phyloP scores from a whole-genome alignment of 2,797 vertebrate genomes.

The Trachops cirrhosus region DNA sequence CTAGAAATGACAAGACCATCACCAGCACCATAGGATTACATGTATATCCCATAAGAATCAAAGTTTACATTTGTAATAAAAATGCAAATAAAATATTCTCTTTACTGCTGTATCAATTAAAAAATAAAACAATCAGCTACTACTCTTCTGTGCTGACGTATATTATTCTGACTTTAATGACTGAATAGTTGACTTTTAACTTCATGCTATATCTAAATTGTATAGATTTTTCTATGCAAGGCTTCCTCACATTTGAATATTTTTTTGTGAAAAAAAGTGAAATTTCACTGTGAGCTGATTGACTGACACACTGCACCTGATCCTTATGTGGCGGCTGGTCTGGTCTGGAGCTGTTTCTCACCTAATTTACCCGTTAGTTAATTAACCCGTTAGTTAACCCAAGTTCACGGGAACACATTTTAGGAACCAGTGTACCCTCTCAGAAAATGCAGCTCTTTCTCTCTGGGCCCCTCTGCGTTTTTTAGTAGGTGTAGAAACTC shows the following conservation, averaged over 20 bases:
- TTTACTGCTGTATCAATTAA: background rate
- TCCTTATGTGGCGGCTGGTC: background rate
- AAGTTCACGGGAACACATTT: background rate
- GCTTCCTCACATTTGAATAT: background rate
- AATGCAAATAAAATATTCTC: background rate
- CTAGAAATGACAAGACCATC: background rate
- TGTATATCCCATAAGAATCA: background rate
- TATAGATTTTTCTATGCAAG: background rate
- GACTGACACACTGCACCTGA: background rate
- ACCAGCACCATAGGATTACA: background rate
- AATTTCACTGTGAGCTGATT: background rate
- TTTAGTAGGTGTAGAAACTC: background rate
- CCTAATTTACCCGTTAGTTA: background rate
- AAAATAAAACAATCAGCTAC: background rate
- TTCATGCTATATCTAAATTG: background rate
- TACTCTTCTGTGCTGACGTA: background rate
- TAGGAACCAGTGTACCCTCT: background rate
- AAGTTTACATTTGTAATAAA: background rate
- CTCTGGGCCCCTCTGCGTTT: background rate
- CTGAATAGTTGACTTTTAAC: background rate
- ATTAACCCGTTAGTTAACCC: background rate
- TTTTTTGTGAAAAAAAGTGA: background rate
- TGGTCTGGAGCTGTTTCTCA: background rate
- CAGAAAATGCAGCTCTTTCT: background rate
- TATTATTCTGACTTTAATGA: background rate